phyloP scores from a whole-genome alignment of 1,140 invertebrate genomes.

The Samia ricini region DNA sequence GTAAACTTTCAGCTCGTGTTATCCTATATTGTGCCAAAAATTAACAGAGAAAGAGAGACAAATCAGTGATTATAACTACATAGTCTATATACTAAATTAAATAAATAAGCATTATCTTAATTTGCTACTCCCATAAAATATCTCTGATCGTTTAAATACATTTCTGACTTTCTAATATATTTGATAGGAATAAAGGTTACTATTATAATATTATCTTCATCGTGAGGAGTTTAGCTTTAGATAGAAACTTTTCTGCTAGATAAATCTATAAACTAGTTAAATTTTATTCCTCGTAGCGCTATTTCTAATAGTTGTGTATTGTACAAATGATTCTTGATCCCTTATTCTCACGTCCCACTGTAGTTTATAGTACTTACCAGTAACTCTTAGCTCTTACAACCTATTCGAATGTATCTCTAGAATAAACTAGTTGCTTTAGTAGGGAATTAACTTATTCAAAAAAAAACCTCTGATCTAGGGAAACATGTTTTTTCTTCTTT shows the following conservation, averaged over 20 bases:
- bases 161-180: too few relatives aligned
- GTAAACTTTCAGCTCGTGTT: constrained; percentile 32
- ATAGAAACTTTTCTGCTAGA: constrained; percentile 11
- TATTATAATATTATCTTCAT: too few relatives aligned
- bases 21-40: constrained; percentile 72
- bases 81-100: not conserved
- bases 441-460: too few relatives aligned
- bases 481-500: too few relatives aligned
- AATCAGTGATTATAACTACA: constrained; percentile 29
- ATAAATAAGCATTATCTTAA: not conserved
- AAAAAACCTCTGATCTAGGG: too few relatives aligned
- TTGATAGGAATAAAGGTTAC: too few relatives aligned
- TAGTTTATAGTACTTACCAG: constrained; percentile 31
- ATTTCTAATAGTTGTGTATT: constrained; percentile 53
- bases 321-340: constrained; percentile 63
- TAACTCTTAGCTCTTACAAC: too few relatives aligned
- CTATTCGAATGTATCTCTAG: not conserved
- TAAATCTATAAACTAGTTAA: constrained; percentile 37
- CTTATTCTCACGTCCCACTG: constrained; percentile 72
- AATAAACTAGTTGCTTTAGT: not conserved
- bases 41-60: constrained; percentile 35
- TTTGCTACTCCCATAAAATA: not conserved
- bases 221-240: constrained; percentile 2
- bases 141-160: too few relatives aligned
- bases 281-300: constrained; percentile 40